Percentiles rank a stretch among this genome's conserved stretches.
These are phyloP conservation scores for Philonicus albiceps DNA, from an alignment of 2,888 invertebrate species.

Conservation along the genomic window DNA sequence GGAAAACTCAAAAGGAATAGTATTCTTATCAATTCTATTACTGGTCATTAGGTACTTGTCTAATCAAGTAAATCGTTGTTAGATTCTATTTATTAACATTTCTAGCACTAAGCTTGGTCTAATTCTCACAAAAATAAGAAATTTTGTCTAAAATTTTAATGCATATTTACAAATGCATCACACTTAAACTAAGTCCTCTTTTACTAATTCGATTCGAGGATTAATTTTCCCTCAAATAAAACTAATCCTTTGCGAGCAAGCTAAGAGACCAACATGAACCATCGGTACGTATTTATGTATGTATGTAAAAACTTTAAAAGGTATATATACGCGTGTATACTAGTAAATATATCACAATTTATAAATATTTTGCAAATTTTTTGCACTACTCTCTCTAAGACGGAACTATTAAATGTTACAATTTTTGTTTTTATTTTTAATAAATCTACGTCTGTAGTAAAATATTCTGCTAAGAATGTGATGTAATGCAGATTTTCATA, in stretches of 20 bases:
- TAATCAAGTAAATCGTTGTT: neutral
- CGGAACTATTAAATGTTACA: neutral
- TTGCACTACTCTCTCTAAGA: neutral
- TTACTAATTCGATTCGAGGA: neutral
- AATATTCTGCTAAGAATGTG: neutral
- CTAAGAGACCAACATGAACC: neutral
- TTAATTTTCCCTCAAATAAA: neutral
- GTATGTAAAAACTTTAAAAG: conserved; percentile 3
- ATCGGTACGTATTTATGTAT: neutral
- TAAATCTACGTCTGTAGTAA: neutral
- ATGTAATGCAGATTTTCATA: neutral
- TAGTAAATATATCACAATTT: conserved; percentile 31
- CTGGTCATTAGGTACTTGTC: neutral
- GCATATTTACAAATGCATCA: neutral
- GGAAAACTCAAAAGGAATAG: neutral
- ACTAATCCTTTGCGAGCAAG: neutral
- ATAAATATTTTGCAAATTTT: neutral
- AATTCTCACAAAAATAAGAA: neutral
- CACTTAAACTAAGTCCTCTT: neutral
- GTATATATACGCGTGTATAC: conserved; percentile 17
- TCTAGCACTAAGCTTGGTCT: neutral
- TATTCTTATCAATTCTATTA: neutral
- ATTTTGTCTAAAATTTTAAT: neutral
- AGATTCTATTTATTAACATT: neutral
- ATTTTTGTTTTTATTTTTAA: neutral